Evolutionary conservation across 2,888 invertebrate genomes (phyloP).

Genomic region (Parelbella ahira): DNA sequence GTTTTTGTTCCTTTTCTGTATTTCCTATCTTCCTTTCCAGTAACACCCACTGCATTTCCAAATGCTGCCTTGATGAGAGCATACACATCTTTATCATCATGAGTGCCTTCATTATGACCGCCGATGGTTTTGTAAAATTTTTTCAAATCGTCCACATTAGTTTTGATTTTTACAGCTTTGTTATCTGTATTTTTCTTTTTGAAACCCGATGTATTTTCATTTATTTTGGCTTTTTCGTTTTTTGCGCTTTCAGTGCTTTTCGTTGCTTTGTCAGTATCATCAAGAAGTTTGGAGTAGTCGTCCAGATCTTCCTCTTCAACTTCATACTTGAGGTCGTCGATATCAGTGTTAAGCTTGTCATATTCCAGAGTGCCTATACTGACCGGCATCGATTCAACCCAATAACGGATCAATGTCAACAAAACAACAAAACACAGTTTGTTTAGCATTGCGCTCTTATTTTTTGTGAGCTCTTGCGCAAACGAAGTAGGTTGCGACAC

Average conservation of each 20-base stretch:
- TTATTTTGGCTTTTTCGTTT: slow-evolving; percentile 34
- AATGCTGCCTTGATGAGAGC: slow-evolving; percentile 59
- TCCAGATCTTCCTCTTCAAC: slow-evolving; percentile 57
- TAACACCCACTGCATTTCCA: slow-evolving; percentile 57
- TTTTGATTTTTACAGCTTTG: slow-evolving; percentile 48
- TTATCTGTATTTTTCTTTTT: slow-evolving; percentile 50
- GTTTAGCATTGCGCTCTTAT: slow-evolving; percentile 50
- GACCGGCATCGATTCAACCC: slow-evolving; percentile 50
- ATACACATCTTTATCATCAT: slow-evolving; percentile 62
- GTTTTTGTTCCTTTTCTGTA: slow-evolving; percentile 80
- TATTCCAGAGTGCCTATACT: slow-evolving; percentile 47
- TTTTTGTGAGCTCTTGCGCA: slow-evolving; percentile 58
- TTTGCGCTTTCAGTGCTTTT: slow-evolving; percentile 15
- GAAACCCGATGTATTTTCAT: slow-evolving; percentile 43
- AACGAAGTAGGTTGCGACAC: slow-evolving; percentile 74
- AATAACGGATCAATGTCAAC: slow-evolving; percentile 48
- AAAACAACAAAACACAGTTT: slow-evolving; percentile 49
- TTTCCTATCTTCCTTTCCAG: slow-evolving; percentile 66
- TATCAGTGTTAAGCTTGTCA: slow-evolving; percentile 55
- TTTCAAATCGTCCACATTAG: slow-evolving; percentile 53
- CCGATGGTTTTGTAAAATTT: slow-evolving; percentile 51
- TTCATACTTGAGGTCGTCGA: slow-evolving; percentile 54
- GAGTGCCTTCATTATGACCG: slow-evolving; percentile 47
- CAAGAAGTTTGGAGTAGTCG: slow-evolving; percentile 48
- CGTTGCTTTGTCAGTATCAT: slow-evolving; percentile 36